Evolutionary conservation across 2,888 invertebrate species (phyloP).

Genomic region (Meghimatium bilineatum): DNA sequence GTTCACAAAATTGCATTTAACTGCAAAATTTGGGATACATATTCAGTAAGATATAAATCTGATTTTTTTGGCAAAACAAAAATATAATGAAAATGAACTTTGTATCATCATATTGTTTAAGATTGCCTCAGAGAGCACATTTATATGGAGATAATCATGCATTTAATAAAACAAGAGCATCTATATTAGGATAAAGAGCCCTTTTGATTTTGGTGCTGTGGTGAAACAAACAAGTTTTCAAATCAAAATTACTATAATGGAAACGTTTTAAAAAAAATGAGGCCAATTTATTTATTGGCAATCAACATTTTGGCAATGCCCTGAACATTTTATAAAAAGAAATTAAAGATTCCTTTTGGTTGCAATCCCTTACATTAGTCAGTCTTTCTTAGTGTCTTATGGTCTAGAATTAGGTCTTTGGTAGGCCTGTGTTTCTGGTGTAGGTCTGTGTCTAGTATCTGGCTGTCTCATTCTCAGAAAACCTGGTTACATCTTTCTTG

Average conservation of each 20-base stretch:
- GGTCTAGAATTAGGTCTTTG: slow-evolving; percentile 39
- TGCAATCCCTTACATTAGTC: slow-evolving; percentile 49
- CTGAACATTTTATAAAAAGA: slow-evolving; percentile 1
- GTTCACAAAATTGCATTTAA: not conserved
- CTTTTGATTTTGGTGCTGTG: slow-evolving; percentile 54
- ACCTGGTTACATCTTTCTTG: not conserved
- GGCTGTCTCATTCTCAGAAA: not conserved
- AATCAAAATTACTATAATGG: slow-evolving; percentile 17
- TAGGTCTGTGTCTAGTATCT: not conserved
- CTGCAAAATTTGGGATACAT: not conserved
- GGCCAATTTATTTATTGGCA: slow-evolving; percentile 2
- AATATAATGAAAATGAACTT: slow-evolving; percentile 5
- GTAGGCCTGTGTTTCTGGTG: slow-evolving; percentile 13
- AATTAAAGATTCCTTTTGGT: slow-evolving; percentile 39
- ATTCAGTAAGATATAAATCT: not conserved
- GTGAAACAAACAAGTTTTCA: slow-evolving; percentile 48
- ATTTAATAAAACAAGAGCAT: slow-evolving; percentile 51
- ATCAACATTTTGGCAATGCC: slow-evolving; percentile 37
- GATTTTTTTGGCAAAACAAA: not conserved
- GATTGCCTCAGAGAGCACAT: not conserved
- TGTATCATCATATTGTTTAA: not conserved
- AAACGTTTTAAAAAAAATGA: not conserved
- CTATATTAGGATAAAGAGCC: slow-evolving; percentile 51
- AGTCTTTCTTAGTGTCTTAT: slow-evolving; percentile 38
- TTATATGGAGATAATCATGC: slow-evolving; percentile 40